These are phyloP conservation scores for Plagodis dolabraria DNA, from an alignment of 2,888 invertebrate species.

Conservation along the genomic window DNA sequence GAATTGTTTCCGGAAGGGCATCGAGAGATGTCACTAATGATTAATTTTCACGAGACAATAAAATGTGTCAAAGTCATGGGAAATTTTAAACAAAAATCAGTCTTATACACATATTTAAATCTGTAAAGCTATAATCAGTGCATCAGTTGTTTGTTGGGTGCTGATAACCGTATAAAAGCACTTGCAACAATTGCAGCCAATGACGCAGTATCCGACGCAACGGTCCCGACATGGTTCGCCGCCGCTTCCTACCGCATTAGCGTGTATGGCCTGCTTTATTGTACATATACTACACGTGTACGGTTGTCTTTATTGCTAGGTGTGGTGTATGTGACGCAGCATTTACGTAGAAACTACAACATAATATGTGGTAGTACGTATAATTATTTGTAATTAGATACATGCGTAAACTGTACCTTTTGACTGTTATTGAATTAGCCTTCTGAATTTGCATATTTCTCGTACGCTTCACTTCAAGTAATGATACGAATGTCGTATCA, in stretches of 20 bases:
- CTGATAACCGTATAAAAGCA: background rate
- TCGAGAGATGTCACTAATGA: no score
- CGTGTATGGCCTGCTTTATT: conserved; percentile 23
- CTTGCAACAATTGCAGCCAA: conserved; percentile 7
- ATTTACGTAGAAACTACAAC: conserved; percentile 1
- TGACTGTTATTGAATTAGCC: background rate
- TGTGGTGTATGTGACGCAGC: conserved; percentile 2
- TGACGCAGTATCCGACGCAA: conserved; percentile 33
- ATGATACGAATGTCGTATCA: no score
- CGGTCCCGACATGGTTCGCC: conserved; percentile 44
- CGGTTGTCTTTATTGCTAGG: conserved; percentile 12
- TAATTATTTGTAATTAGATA: background rate
- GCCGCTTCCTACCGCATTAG: conserved; percentile 47
- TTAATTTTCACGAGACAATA: no score
- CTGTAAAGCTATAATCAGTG: no score
- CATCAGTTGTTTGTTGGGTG: background rate
- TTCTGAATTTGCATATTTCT: no score
- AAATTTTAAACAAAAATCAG: no score
- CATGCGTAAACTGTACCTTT: background rate
- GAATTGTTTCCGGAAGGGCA: no score
- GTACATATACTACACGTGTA: conserved; percentile 8
- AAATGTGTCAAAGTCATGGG: no score
- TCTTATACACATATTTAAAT: no score
- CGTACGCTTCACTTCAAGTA: no score
- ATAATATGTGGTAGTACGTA: background rate